Evolutionary conservation across 2,888 invertebrate species (phyloP), one percentile per base, ranked within the genome.

Genomic region (Leptopterna dolabrata): DNA sequence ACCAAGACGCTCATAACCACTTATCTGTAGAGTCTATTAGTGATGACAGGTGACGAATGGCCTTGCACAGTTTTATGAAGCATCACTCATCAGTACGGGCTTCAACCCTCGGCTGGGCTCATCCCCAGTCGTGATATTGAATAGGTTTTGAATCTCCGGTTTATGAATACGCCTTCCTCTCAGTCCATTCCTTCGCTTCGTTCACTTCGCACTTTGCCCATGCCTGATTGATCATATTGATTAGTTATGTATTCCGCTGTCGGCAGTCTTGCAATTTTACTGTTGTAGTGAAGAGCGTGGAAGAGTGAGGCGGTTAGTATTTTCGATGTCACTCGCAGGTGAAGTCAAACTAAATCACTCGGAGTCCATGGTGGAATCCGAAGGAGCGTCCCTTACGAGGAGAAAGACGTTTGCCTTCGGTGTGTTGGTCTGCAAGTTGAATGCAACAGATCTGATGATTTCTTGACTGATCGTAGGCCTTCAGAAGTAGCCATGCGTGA

Each of bases 21-120:
- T 47, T 47, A 2, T 13, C 47, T 47, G 47, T 16, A 76, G 76
- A 76, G 76, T 30, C 76, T 76, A 76, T 76, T 76, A 76, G 76
- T 27, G 76, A 76, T 76, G 76, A 76, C 76, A 76, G 76, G 76
- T 76, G 76, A 76, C 76, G 76, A 76, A 76, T 76, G 76, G 76
- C 36, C 27, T 76, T 11, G 2, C 2, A 76, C n/a, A 30, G 76
- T 76, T 76, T 76, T 76, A 76, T 76, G 36, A 76, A 76, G 76
- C 76, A 30, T 76, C 36, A 30, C 76, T 76, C 76, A 76, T 76
- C 76, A 6, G 36, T 47, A 7, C 14, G 7, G 4, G 47, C 47
- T 47, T 13, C 4, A 47, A 47, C 47, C 47, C 47, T 9, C 7
- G 16, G 47, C 47, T 2, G 13, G 47, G 13, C 13, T 16, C 13